Percentiles rank a stretch among this genome's conserved stretches.
phyloP scores from a whole-genome alignment of 2,797 vertebrate genomes.

The Megalops cyprinoides region DNA sequence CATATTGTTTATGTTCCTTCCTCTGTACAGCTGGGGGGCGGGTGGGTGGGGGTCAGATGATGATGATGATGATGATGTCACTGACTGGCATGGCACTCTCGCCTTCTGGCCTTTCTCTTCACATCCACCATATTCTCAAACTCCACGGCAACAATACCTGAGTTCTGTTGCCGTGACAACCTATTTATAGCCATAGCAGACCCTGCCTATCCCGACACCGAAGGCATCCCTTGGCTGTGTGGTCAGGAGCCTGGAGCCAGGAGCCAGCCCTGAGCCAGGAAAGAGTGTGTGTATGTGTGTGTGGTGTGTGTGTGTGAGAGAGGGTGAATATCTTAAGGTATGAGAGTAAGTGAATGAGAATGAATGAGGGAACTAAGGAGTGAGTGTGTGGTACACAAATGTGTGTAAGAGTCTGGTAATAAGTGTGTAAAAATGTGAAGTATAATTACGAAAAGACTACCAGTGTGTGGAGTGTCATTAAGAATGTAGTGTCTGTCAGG shows the following conservation, averaged over 20 bases:
- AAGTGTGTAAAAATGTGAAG: neutral
- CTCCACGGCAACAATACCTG: slow-evolving; percentile 20
- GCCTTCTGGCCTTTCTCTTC: neutral
- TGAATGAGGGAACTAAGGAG: too few relatives aligned
- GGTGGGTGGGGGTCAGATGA: neutral
- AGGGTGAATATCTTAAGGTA: neutral
- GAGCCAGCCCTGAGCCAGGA: neutral
- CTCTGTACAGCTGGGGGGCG: too few relatives aligned
- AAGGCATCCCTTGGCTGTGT: neutral
- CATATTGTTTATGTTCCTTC: too few relatives aligned
- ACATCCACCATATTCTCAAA: neutral
- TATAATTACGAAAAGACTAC: too few relatives aligned
- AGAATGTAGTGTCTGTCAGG: too few relatives aligned
- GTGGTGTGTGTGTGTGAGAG: neutral
- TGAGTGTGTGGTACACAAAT: too few relatives aligned
- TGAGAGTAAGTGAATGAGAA: neutral
- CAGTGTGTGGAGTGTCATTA: too few relatives aligned
- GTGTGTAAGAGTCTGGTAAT: neutral
- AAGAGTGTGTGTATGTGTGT: too few relatives aligned
- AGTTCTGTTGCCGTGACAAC: slow-evolving; percentile 32
- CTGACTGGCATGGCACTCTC: neutral
- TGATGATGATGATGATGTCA: neutral
- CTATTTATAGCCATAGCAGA: slow-evolving; percentile 13
- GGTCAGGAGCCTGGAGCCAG: neutral
- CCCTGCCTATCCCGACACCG: neutral